Conservation (phyloP, 2,113 vertebrate species). For the Hippopotamus amphibius region DNA sequence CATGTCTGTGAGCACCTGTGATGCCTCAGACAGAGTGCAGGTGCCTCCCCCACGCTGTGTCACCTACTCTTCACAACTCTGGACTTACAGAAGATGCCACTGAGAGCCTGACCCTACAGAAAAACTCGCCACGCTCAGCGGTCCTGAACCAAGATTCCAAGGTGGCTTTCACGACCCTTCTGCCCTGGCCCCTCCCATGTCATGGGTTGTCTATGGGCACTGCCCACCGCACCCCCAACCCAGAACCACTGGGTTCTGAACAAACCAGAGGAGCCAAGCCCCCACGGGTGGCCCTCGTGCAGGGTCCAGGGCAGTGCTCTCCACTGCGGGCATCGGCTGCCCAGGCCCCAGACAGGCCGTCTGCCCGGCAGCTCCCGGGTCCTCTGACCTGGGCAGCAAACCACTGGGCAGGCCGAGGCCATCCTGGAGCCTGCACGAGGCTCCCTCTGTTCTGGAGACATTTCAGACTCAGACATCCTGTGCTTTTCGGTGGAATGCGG, state of each 20-base stretch:
- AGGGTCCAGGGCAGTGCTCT: background rate
- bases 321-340: background rate
- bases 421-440: constrained; percentile 19
- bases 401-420: constrained; percentile 62
- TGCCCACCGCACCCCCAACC: too few species aligned
- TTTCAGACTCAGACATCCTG: background rate
- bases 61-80: background rate
- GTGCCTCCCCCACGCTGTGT: background rate
- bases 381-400: background rate
- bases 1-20: rapidly evolving
- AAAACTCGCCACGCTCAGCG: background rate
- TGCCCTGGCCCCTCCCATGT: rapidly evolving
- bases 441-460: constrained; percentile 67
- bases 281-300: rapidly evolving
- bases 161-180: background rate
- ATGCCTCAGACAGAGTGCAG: background rate
- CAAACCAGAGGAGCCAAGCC: background rate
- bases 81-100: background rate
- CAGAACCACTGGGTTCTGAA: background rate
- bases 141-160: background rate
- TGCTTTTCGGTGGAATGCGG: background rate
- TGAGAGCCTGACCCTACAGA: background rate
- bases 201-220: background rate
- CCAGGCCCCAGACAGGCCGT: background rate
- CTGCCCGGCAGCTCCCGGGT: background rate